Evolutionary conservation across 2,888 invertebrate species (phyloP).

Genomic region (Meganola albula): DNA sequence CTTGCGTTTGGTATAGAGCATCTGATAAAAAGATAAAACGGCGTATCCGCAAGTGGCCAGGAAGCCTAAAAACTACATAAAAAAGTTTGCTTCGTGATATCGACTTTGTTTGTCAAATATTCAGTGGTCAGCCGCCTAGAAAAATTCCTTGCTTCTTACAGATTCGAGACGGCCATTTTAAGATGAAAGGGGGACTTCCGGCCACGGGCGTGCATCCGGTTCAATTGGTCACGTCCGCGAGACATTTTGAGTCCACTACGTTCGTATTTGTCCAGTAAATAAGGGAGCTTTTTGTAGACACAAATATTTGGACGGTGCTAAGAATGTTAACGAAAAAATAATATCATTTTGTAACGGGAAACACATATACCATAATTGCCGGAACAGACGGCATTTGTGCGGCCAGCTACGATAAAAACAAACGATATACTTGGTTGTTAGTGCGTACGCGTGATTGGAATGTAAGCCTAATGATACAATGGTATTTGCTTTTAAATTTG

Average conservation of each 20-base stretch:
- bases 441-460: constrained; percentile 22
- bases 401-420: constrained; percentile 39
- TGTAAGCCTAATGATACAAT: constrained; percentile 19
- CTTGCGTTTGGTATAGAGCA: too few species aligned
- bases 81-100: constrained; percentile 61
- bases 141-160: constrained; percentile 63
- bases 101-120: constrained; percentile 55
- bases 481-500: constrained; percentile 6
- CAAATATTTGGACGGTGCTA: constrained; percentile 38
- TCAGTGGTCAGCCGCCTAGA: constrained; percentile 64
- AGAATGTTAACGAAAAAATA: constrained; percentile 48
- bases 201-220: constrained; percentile 65
- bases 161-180: constrained; percentile 67
- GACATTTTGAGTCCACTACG: constrained; percentile 27
- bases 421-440: constrained; percentile 30
- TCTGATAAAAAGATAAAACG: constrained; percentile 24
- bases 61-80: constrained; percentile 46
- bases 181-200: constrained; percentile 70
- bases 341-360: constrained; percentile 44
- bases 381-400: constrained; percentile 30
- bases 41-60: constrained; percentile 32
- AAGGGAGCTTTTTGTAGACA: constrained; percentile 43
- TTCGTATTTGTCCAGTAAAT: constrained; percentile 42
- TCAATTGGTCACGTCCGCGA: constrained; percentile 39
- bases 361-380: constrained; percentile 35